Evolutionary conservation across 2,888 invertebrate species (phyloP).

Genomic region (Athalia rosae): DNA sequence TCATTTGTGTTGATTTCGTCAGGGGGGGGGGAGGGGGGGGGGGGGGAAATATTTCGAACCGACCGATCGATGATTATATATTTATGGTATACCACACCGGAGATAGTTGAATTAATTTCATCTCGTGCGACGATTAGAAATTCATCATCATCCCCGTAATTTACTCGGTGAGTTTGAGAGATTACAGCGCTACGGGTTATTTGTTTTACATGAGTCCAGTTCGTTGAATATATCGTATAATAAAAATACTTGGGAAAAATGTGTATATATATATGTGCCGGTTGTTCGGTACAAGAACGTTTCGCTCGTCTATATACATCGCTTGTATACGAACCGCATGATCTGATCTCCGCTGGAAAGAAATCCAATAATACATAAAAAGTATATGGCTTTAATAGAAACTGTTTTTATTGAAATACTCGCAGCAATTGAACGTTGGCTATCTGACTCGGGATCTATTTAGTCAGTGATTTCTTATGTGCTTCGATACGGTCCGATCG

Average conservation of each 20-base stretch:
- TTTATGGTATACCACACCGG: too few species aligned
- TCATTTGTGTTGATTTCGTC: too few species aligned
- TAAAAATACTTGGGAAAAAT: conserved; percentile 12
- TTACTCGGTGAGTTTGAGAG: too few species aligned
- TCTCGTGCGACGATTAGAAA: too few species aligned
- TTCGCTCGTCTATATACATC: background rate
- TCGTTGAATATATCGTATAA: background rate
- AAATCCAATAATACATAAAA: conserved; percentile 28
- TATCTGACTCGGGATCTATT: conserved; percentile 30
- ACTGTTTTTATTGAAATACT: conserved; percentile 26
- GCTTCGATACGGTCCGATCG: conserved; percentile 33
- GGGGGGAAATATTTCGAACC: too few species aligned
- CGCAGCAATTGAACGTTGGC: conserved; percentile 23
- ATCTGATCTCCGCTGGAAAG: background rate
- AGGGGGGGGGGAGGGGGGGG: too few species aligned
- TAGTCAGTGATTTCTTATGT: conserved; percentile 34
- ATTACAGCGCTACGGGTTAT: too few species aligned
- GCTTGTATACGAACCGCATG: background rate
- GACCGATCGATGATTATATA: too few species aligned
- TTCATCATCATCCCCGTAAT: too few species aligned
- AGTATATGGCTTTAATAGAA: conserved; percentile 30
- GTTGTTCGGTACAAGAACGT: conserved; percentile 5
- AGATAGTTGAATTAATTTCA: too few species aligned
- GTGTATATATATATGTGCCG: too few species aligned
- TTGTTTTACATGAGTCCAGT: background rate